Base-by-base conservation (phyloP, 30 jellyfish, hydroid and myxozoan species). In the Sanderia malayensis region DNA sequence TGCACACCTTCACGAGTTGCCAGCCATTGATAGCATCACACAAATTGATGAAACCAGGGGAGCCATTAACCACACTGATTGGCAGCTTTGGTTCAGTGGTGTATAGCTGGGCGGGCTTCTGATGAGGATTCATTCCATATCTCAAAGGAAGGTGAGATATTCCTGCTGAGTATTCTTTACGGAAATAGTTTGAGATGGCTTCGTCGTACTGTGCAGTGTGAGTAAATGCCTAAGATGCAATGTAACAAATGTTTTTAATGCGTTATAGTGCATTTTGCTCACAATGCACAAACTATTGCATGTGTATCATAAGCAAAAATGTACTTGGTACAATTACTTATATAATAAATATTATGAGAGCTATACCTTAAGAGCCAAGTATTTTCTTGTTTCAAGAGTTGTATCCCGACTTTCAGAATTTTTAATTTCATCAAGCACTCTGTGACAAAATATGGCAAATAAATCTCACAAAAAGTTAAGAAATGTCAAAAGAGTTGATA, bases 1-100 rank as follows among this genome's bases (percentile, higher is more conserved):
- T n/a, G n/a, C n/a, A n/a, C 11, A 88, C 97, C 94, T 80, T 80
- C 0, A 88, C 97, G 18, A 88, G 94, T 57, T 81, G 92, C 97
- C 97, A 88, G 11, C 80, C 97, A 47, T 88, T 88, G 57, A 88
- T 31, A 17, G 97, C 97, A 88, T 88, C 97, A 67, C 97, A 88
- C 46, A 88, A 57, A 67, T 88, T 88, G 80, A 88, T 88, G 61
- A 80, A 88, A 19, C 97, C 97, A 64, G 97, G 97, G 7, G 97
- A 81, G 2, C 97, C 97, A 47, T 88, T 88, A 44, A 80, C 82
- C 19, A 88, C 95, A 3, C 81, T 67, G 10, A 88, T 2, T 1
- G 97, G 97, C 13, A 88, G 83, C 9, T 74, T 75, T 17, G 84
- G 41, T 13, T 44, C 73, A 4, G 57, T 18, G 1, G 97, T 57